These are phyloP conservation scores for Nemotelus pantherinus DNA, from an alignment of 2,888 invertebrate genomes.

Conservation along the genomic window DNA sequence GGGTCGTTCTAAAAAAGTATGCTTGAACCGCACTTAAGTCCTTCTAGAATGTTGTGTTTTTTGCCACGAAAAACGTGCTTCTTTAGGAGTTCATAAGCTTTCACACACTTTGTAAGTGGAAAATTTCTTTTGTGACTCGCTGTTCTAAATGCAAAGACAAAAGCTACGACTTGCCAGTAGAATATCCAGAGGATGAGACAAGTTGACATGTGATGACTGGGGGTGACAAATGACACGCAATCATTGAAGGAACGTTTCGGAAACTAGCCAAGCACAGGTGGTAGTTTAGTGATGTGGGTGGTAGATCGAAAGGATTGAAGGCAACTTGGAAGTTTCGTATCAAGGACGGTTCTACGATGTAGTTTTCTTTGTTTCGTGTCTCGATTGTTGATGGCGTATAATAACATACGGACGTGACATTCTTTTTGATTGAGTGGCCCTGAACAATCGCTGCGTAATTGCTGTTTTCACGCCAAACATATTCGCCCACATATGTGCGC, in stretches of 20 bases:
- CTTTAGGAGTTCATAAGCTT: no score
- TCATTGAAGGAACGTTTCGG: conserved; percentile 15
- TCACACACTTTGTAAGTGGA: no score
- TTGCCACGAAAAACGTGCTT: not conserved
- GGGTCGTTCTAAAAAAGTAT: no score
- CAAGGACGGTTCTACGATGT: conserved; percentile 43
- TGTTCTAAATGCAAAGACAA: no score
- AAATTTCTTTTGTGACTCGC: no score
- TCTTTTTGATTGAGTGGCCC: conserved; percentile 40
- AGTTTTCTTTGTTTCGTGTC: conserved; percentile 3
- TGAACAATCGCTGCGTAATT: conserved; percentile 40
- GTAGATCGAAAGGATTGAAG: conserved; percentile 20
- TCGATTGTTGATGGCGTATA: conserved; percentile 21
- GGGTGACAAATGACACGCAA: conserved; percentile 51
- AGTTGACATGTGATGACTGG: conserved; percentile 49
- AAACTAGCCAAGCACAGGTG: not conserved
- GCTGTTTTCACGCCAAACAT: conserved; percentile 43
- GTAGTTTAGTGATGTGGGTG: not conserved
- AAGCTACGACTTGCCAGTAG: not conserved
- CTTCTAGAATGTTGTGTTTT: not conserved
- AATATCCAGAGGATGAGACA: conserved; percentile 26
- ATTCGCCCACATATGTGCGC: conserved; percentile 25
- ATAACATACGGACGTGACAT: conserved; percentile 43
- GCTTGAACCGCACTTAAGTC: not conserved
- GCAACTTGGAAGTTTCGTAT: not conserved